phyloP scores from a whole-genome alignment of 2,797 vertebrate genomes.

The Psittacula echo region DNA sequence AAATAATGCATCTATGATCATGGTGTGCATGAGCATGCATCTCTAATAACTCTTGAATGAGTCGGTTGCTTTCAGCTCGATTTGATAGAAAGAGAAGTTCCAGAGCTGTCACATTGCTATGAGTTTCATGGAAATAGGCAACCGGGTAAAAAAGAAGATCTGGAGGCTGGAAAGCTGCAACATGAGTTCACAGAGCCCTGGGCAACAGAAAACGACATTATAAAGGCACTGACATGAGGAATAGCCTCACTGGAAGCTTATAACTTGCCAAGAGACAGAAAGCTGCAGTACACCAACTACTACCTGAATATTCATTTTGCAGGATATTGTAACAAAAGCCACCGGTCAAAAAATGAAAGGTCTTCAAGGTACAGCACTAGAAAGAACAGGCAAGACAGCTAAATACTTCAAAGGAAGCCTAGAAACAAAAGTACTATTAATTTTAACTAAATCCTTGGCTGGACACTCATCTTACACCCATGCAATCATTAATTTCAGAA shows the following conservation, averaged over 20 bases:
- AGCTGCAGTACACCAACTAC: background rate
- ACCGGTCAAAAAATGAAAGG: background rate
- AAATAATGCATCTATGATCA: background rate
- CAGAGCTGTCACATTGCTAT: background rate
- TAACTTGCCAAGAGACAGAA: background rate
- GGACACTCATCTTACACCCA: background rate
- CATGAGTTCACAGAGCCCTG: background rate
- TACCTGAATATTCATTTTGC: background rate
- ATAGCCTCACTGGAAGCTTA: background rate
- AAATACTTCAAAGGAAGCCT: background rate
- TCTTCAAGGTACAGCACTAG: background rate
- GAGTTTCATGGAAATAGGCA: background rate
- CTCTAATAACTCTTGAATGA: slow-evolving; percentile 30
- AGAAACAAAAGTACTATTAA: background rate
- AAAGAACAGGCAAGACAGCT: background rate
- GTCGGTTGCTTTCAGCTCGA: slow-evolving; percentile 23
- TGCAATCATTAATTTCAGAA: slow-evolving; percentile 17
- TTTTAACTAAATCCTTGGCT: slow-evolving; percentile 16
- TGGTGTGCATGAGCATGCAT: slow-evolving; percentile 41
- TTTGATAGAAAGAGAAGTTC: background rate
- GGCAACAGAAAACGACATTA: background rate
- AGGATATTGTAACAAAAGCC: background rate
- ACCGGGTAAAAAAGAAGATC: background rate
- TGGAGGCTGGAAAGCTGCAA: background rate
- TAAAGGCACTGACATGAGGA: background rate